These are phyloP conservation scores for Blera fallax DNA, from an alignment of 2,888 invertebrate genomes.

Conservation along the genomic window DNA sequence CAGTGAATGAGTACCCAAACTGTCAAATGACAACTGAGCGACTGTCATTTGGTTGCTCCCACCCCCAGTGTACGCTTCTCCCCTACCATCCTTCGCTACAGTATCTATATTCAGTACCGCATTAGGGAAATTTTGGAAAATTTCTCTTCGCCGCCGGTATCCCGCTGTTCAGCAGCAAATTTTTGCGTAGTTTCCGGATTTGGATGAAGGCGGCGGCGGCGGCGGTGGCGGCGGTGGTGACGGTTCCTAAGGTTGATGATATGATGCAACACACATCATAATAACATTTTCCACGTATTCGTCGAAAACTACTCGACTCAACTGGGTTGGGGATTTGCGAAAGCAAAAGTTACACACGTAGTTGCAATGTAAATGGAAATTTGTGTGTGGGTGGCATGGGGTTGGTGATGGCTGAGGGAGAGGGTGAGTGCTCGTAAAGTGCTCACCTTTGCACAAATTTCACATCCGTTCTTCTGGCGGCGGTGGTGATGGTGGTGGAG, in stretches of 20 bases:
- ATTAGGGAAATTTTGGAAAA: slow-evolving; percentile 27
- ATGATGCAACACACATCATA: slow-evolving; percentile 51
- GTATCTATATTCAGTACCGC: not conserved
- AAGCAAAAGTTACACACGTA: slow-evolving; percentile 63
- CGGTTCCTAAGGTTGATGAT: slow-evolving; percentile 26
- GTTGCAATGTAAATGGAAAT: slow-evolving; percentile 69
- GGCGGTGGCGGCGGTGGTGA: not conserved
- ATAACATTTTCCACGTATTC: slow-evolving; percentile 44
- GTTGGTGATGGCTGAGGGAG: not conserved
- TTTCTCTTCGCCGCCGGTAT: not conserved
- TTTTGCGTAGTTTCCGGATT: slow-evolving; percentile 49
- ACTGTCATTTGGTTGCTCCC: slow-evolving; percentile 46
- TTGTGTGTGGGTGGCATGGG: not conserved
- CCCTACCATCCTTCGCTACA: not conserved
- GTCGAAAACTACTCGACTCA: slow-evolving; percentile 42
- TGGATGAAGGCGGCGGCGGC: not conserved
- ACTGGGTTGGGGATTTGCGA: slow-evolving; percentile 29
- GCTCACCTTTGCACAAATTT: slow-evolving; percentile 52
- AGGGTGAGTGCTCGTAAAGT: not conserved
- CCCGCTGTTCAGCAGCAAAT: slow-evolving; percentile 20
- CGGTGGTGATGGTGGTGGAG: not conserved
- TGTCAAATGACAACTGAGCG: slow-evolving; percentile 56
- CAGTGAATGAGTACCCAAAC: slow-evolving; percentile 38
- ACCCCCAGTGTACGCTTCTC: not conserved
- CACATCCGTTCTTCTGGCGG: slow-evolving; percentile 32